Evolutionary conservation across 2,888 invertebrate genomes (phyloP), one percentile per base, ranked within the genome.

Genomic region (Rhyacophila evoluta): DNA sequence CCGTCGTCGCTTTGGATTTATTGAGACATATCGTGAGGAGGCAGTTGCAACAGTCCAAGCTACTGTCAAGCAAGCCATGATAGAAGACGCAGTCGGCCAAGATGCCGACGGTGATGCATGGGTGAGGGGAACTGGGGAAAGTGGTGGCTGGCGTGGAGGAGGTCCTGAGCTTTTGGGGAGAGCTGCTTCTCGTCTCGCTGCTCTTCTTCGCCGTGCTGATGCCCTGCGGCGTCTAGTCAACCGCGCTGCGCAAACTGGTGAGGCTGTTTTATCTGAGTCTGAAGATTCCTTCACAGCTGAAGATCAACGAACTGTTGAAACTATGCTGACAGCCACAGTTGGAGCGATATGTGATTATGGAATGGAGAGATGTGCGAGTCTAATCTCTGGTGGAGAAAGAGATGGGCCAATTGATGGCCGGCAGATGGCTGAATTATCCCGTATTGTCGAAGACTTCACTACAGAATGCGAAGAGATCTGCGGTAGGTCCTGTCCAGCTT

Each of bases 281-380:
- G 95, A 95, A 84, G 92, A 93, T 78, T 92, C 94, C 85, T 91
- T 97, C 83, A 91, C 92, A 0, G 87, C 90, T 11, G 92, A 91
- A 29, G 96, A 97, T 84, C 91, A 95, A 83, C 86, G 87, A 74
- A 91, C 92, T 79, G 93, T 97, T 5, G 92, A 91, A 80, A 89
- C 90, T 10, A 94, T 94, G 86, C 87, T 98, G 72, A 91, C 92
- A 81, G 95, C 96, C 84, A 91, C 97, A 85, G 89, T 97, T 71
- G 91, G 91, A 41, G 93, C 94, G n/a, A 92, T 97, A 67, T 97
- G 96, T 86, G 96, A 97, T 87, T 96, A 95, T 85, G 96, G 97
- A 83, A 97, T 98, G 86, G 98, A 98, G 85, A 91, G 97, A 82
- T 94, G 97, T 87, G 97, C 97, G 78, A 95, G 96, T 86, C 91